A percentile compares a stretch with the other conserved stretches of the same genome.
Conservation (phyloP, 2,888 invertebrate species). For the Brachycybe producta region DNA sequence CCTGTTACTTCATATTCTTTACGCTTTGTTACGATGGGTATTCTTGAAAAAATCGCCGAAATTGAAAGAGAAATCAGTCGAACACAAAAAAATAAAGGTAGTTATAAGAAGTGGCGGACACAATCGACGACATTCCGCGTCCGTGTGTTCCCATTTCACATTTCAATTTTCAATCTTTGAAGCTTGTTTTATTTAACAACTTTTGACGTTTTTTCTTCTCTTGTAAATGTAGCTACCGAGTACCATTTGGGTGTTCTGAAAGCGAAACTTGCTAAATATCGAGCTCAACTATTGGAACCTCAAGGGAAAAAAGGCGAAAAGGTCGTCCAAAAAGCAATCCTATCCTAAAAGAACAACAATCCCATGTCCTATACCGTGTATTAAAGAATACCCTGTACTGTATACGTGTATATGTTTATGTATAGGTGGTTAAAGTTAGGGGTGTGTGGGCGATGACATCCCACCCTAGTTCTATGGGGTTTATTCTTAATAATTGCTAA, state of each 20-base stretch:
- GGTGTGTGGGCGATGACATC: too few relatives aligned
- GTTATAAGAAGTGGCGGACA: constrained; percentile 8
- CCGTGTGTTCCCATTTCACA: background rate
- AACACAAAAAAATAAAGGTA: constrained; percentile 99
- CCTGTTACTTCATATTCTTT: too few relatives aligned
- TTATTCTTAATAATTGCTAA: too few relatives aligned
- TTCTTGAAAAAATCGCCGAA: constrained; percentile 96
- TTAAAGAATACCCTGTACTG: too few relatives aligned
- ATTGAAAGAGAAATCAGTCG: constrained; percentile 96
- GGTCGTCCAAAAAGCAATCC: too few relatives aligned
- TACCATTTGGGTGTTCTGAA: constrained; percentile 96
- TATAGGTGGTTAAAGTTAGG: too few relatives aligned
- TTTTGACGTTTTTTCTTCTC: background rate
- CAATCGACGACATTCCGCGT: background rate
- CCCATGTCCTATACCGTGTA: too few relatives aligned
- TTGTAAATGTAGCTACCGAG: constrained; percentile 66
- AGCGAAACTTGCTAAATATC: constrained; percentile 89
- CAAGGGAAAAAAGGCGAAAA: constrained; percentile 79
- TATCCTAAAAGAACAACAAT: too few relatives aligned
- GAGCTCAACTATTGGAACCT: constrained; percentile 87
- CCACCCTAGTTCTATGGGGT: too few relatives aligned
- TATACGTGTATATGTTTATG: too few relatives aligned
- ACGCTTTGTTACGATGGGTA: constrained; percentile 95
- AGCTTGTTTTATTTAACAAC: background rate
- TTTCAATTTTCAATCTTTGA: background rate